A percentile compares a stretch with the other conserved stretches of the same genome.
These are phyloP conservation scores for Pollachius pollachius DNA, from an alignment of 2,113 vertebrate species.

Conservation along the genomic window DNA sequence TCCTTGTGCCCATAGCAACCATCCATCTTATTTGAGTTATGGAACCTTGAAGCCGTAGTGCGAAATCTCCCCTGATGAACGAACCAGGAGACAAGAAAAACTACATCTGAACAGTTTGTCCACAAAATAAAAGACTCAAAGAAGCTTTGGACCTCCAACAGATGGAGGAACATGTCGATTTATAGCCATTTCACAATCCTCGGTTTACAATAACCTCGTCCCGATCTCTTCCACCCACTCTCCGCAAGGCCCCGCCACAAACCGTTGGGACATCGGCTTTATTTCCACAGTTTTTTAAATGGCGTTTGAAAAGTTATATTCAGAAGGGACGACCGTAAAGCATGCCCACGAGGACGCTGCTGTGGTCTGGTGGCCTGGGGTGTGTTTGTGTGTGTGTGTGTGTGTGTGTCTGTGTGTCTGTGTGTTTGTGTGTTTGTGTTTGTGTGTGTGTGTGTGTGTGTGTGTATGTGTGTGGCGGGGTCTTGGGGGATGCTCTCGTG, in stretches of 20 bases:
- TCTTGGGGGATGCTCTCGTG: slow-evolving; percentile 42
- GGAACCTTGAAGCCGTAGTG: background rate
- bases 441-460: too few species aligned
- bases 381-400: background rate
- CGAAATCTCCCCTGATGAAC: slow-evolving; percentile 26
- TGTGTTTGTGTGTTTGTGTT: too few species aligned
- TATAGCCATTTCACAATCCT: slow-evolving; percentile 32
- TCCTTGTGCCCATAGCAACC: too few species aligned
- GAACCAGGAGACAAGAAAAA: slow-evolving; percentile 49
- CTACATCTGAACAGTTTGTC: slow-evolving; percentile 46
- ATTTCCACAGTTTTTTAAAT: too few species aligned
- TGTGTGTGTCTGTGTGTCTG: too few species aligned
- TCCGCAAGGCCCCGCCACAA: background rate
- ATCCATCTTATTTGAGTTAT: background rate
- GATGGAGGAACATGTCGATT: slow-evolving; percentile 40
- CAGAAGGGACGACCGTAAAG: slow-evolving; percentile 48
- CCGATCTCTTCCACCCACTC: slow-evolving; percentile 6
- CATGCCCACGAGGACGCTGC: slow-evolving; percentile 43
- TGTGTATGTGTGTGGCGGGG: background rate
- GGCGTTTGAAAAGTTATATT: slow-evolving; percentile 37
- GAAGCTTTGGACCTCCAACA: slow-evolving; percentile 23
- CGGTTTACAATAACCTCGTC: slow-evolving; percentile 32
- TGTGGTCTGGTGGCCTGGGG: slow-evolving; percentile 2
- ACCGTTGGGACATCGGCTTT: background rate
- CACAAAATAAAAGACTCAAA: slow-evolving; percentile 33